Evolutionary conservation across 2,888 invertebrate species (phyloP), one percentile per base, ranked within the genome.

Genomic region (Apoderus coryli): DNA sequence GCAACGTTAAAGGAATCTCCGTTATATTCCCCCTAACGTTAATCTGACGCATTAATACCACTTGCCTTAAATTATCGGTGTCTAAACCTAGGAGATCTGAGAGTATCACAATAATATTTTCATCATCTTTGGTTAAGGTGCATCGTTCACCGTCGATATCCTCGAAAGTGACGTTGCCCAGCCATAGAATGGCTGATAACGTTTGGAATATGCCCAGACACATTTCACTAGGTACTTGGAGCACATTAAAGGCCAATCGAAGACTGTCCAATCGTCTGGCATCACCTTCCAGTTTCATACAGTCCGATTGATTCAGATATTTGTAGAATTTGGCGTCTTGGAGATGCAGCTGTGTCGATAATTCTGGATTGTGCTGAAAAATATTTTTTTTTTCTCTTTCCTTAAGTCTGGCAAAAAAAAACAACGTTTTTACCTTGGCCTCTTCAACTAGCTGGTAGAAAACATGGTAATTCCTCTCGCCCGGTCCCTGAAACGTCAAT

Each of bases 21-120:
- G 89, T 90, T 38, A 89, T 85, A 53, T 86, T 89, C 3, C 90
- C 89, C 5, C 89, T 68, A 12, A 90, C 89, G 50, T 89, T 89
- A 51, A 90, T 90, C 57, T 52, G 52, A 27, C 47, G 67, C 33
- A 72, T 59, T 14, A 86, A 57, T 14, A 81, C 66, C 12, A 88
- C 82, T 47, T 84, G 74, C 31, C 69, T 69, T 7, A 89, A 67
- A 43, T 78, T 78, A 29, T 76, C 76, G 27, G 69, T 63, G 29
- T 78, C 72, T 27, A 89, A 59, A 0, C 85, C 85, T 33, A 90
- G 59, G 31, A 90, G 60, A 29, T 66, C 65, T 3, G 76, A 75
- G 3, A 89, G 72, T 2, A 72, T 81, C 2, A 66, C 68, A 16
- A 85, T 63, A 30, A 85, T 78, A 22, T 75, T 71, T 37, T 72